A percentile compares a stretch with the other conserved stretches of the same genome.
Evolutionary conservation across 2,113 vertebrate genomes (phyloP).

Genomic region (Dicentrarchus labrax): DNA sequence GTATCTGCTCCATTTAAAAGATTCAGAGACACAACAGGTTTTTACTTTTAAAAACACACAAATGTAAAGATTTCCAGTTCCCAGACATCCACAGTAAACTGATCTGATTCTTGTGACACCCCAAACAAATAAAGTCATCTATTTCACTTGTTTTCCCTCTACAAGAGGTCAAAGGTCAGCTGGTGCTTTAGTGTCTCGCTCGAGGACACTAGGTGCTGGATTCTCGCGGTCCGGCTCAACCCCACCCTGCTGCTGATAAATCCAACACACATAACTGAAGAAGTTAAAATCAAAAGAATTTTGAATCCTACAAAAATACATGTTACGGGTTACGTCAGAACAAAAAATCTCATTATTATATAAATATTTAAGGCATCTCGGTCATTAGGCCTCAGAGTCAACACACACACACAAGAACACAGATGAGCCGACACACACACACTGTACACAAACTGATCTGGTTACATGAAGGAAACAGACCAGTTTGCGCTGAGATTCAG

Average conservation of each 20-base stretch:
- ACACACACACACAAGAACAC: not conserved
- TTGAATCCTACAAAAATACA: not conserved
- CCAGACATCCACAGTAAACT: not conserved
- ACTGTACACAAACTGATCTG: not conserved
- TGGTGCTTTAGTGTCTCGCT: not conserved
- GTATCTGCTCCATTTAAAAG: not conserved
- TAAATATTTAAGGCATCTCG: conserved; percentile 63
- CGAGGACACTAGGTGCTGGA: not conserved
- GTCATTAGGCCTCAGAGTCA: conserved; percentile 18
- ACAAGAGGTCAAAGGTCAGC: not conserved
- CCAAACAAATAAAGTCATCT: not conserved
- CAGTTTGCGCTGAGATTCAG: not conserved
- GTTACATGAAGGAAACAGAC: not conserved
- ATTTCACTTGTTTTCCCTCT: not conserved
- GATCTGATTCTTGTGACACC: not conserved
- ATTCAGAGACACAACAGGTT: conserved; percentile 1
- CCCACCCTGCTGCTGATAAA: not conserved
- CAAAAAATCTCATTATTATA: not conserved
- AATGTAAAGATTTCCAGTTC: not conserved
- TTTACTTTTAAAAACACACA: not conserved
- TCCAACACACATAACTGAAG: not conserved
- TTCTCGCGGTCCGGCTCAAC: not conserved
- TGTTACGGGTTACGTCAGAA: not conserved
- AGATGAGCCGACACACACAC: not conserved
- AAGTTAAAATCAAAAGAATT: not conserved